phyloP scores from a whole-genome alignment of 2,797 vertebrate genomes.

The Pitangus sulphuratus region DNA sequence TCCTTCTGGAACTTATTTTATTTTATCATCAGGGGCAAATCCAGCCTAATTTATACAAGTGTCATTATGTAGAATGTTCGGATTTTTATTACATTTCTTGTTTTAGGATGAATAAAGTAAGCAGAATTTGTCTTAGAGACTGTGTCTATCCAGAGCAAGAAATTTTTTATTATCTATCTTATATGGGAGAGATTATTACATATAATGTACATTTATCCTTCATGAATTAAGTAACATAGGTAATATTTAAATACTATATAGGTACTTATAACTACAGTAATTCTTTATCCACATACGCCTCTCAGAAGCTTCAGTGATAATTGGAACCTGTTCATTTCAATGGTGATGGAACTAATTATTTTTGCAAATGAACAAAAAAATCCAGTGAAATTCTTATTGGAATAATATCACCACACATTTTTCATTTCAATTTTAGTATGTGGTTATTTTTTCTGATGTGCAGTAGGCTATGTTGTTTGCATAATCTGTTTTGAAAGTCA shows the following conservation, averaged over 20 bases:
- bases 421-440: background rate
- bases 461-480: background rate
- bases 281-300: background rate
- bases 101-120: background rate
- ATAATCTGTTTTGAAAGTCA: background rate
- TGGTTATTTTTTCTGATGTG: slow-evolving; percentile 8
- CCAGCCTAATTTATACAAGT: background rate
- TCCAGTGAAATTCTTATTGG: background rate
- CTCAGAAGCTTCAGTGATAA: background rate
- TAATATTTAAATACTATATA: background rate
- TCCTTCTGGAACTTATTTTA: background rate
- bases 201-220: background rate
- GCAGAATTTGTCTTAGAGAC: background rate
- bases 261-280: background rate
- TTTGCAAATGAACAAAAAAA: background rate
- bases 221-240: background rate
- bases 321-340: background rate
- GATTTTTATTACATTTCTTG: background rate
- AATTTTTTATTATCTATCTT: background rate
- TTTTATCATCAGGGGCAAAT: background rate
- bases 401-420: background rate
- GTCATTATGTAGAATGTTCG: background rate
- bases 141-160: background rate
- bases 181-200: background rate
- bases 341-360: background rate